Conservation (phyloP, 2,113 vertebrate genomes). For the Platycercus adscitus region DNA sequence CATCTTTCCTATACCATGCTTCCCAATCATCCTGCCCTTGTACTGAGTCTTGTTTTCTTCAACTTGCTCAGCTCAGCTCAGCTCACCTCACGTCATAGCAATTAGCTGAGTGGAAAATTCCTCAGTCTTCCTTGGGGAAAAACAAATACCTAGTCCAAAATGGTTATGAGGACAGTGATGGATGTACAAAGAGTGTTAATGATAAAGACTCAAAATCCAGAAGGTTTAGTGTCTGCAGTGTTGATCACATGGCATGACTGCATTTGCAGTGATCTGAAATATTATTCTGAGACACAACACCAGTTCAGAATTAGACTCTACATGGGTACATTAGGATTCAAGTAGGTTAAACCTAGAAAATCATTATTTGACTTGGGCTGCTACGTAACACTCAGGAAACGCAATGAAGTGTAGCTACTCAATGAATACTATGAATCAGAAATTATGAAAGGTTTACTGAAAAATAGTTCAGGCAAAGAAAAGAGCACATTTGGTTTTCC, state of each 20-base stretch:
- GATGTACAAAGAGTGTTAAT: neutral
- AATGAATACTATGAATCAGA: neutral
- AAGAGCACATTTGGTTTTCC: neutral
- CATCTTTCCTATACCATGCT: neutral
- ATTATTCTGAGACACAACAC: neutral
- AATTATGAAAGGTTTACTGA: neutral
- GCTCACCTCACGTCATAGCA: neutral
- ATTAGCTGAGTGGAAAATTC: neutral
- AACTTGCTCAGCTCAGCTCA: neutral
- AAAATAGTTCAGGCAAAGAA: neutral
- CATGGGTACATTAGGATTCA: neutral
- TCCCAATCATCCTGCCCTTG: neutral
- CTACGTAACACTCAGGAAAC: neutral
- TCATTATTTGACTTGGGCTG: neutral
- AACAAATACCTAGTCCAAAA: neutral
- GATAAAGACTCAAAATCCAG: neutral
- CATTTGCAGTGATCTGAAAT: neutral
- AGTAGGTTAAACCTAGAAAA: neutral
- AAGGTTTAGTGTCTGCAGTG: neutral
- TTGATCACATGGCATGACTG: fast-evolving
- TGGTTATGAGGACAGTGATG: neutral
- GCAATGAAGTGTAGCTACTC: neutral
- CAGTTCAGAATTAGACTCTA: neutral
- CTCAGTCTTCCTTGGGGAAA: neutral
- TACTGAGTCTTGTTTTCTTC: neutral